Base-by-base conservation (phyloP, 1,140 invertebrate genomes). In the Cherax quadricarinatus region DNA sequence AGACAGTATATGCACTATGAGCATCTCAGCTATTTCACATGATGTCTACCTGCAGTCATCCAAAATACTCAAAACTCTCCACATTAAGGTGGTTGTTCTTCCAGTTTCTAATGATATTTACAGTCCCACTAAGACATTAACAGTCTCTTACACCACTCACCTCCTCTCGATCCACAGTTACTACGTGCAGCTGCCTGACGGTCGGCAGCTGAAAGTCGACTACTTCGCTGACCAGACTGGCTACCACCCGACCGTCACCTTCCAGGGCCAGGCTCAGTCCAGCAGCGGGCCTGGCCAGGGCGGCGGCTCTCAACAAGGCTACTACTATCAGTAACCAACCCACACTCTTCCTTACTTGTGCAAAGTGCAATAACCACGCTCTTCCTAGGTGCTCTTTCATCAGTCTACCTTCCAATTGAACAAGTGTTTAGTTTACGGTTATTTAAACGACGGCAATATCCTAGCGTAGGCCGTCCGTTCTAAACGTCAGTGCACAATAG, bases 171-270 rank as follows among this genome's bases (percentile, higher is more conserved):
- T 10, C 86, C 24, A 24, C 87, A 88, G 87, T 60, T 88, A 88
- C 53, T 88, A 81, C 78, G 87, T 88, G 4, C 78, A 62, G 30
- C 78, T 88, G 51, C 87, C 87, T n/a, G 87, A 88, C 78, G 18
- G 41, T n/a, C 87, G 87, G 57, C 78, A 14, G 12, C 78, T 88
- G 57, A 62, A 48, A 24, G 87, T 88, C n/a, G 87, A 88, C 14
- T 88, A 88, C 78, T 49, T 12, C 75, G 87, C 41, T 48, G 87
- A 88, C 57, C 41, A 41, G 78, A 41, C 24, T 0, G 87, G 87
- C 78, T 88, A 88, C 87, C 75, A 81, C 53, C 87, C 87, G 53
- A 80, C 75, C 87, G 78, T 88, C 75, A 88, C 78, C 87, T 88
- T 41, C 60, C 78, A 88, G 75, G 87, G 87, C 18, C 78, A 88